A percentile compares a stretch with the other conserved stretches of the same genome.
Conservation (phyloP, 1,140 invertebrate genomes). For the Drosophila pallidifrons region DNA sequence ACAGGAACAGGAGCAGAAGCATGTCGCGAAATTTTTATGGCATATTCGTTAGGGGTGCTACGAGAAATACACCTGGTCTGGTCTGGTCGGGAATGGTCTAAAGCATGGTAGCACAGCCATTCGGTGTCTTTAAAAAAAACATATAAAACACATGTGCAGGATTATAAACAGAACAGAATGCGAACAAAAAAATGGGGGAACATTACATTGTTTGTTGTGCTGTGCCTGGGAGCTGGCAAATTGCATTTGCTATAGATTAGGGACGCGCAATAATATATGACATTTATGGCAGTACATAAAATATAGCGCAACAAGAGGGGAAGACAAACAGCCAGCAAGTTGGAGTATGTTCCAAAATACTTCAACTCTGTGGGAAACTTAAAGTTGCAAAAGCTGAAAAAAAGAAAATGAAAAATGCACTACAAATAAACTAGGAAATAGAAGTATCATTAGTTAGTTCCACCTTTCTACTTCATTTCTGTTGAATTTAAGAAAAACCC, state of each 20-base stretch:
- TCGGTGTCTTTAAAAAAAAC: slow-evolving; percentile 13
- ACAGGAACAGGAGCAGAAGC: slow-evolving; percentile 16
- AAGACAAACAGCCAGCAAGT: neutral
- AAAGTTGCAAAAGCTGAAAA: neutral
- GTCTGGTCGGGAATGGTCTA: no score
- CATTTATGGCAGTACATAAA: slow-evolving; percentile 72
- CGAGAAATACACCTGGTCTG: slow-evolving; percentile 18
- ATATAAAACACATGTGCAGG: slow-evolving; percentile 76
- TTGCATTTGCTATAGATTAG: slow-evolving; percentile 78
- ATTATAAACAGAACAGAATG: slow-evolving; percentile 60
- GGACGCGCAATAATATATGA: slow-evolving; percentile 67
- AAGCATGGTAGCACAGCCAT: no score
- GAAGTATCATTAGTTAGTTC: neutral
- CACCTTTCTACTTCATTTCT: neutral
- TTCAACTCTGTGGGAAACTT: neutral
- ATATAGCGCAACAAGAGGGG: slow-evolving; percentile 20
- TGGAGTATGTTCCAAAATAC: slow-evolving; percentile 11
- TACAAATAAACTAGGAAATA: neutral
- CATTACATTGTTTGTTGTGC: slow-evolving; percentile 41
- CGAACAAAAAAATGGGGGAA: neutral
- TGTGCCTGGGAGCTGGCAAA: slow-evolving; percentile 52
- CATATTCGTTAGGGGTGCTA: slow-evolving; percentile 37
- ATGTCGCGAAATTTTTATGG: slow-evolving; percentile 68
- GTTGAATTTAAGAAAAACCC: neutral
- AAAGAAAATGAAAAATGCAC: neutral